Evolutionary conservation across 2,797 vertebrate genomes (phyloP), one percentile per base, ranked within the genome.

Genomic region (Notoglanidium macrostoma): DNA sequence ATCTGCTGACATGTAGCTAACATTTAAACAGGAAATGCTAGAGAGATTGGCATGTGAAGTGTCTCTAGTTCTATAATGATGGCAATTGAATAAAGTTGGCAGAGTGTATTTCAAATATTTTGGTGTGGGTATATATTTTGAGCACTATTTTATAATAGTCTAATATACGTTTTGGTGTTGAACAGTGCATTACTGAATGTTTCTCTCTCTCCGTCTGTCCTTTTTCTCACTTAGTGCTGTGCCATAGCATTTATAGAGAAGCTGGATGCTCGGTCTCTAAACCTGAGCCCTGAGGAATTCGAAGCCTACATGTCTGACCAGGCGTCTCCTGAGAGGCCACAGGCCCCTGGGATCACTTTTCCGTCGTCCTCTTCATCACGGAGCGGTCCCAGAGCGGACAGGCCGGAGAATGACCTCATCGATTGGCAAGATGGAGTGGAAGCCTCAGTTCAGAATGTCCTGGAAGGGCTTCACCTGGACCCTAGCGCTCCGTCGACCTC

Each of bases 171-270:
- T 76, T 76, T 15, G 26, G 12, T 7, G 67, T 35, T 68, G 0
- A 1, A 19, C 32, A 65, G 35, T 35, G 35, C 54, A 79, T 35
- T 17, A 76, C 61, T 44, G 10, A 79, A 44, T 49, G 7, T 63
- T 40, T 74, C 49, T 32, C 19, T 57, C 12, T 79, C 14, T 57
- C 19, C 54, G 3, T 26, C 6, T 67, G 23, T 88, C 1, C 57
- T 14, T 14, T 67, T 49, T 86, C 6, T 77, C 77, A 89, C 88
- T 3, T 88, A 99, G 98, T 99, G 98, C 92, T 99, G 98, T 51
- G 97, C 98, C 0, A 97, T 99, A 91, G 97, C 98, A 88, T 99
- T 99, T 94, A 99, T 99, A 83, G 98, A 99, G 93, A 99, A 99
- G 89, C 93, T 99, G 90, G 98, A 99, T 9, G 98, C 96, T 49